Evolutionary conservation across 2,113 vertebrate species (phyloP).

Genomic region (Bos taurus): ARS-UCD2.0 NC_037331.1:13607501-13608000

Average conservation of each 20-base stretch:
- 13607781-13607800: background rate
- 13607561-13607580: background rate
- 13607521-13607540: background rate
- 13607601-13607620: background rate
- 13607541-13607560: background rate
- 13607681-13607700: accelerated
- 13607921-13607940: background rate
- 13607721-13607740: too few relatives aligned
- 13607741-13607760: background rate
- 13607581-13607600: background rate
- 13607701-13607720: background rate
- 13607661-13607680: background rate
- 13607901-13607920: background rate
- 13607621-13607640: background rate
- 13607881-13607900: background rate
- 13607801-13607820: background rate
- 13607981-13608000: background rate
- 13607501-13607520: background rate
- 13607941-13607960: background rate
- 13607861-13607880: background rate
- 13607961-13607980: background rate
- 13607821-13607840: background rate
- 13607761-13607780: background rate
- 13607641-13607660: accelerated
- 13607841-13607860: background rate